A percentile compares a stretch with the other conserved stretches of the same genome.
Conservation (phyloP, 92 coral and sea anemone genomes). For the Micromussa lordhowensis region DNA sequence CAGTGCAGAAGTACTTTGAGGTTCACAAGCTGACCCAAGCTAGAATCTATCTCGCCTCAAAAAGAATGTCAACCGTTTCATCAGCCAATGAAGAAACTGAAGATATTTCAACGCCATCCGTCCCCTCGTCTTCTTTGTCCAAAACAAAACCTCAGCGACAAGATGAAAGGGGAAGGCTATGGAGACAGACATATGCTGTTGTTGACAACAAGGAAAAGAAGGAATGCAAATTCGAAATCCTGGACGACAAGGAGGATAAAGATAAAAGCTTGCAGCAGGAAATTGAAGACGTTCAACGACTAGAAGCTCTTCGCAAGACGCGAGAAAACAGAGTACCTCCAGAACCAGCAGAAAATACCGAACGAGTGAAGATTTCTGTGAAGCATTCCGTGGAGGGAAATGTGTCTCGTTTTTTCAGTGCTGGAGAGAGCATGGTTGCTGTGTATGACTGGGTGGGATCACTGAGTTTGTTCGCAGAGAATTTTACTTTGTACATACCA, state of each 20-base stretch:
- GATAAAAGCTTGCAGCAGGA: background rate
- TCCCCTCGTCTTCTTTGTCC: no score
- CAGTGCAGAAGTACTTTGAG: no score
- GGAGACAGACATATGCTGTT: background rate
- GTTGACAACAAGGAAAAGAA: no score
- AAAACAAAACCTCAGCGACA: background rate
- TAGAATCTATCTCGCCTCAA: no score
- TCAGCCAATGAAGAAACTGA: background rate
- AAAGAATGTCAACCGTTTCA: no score
- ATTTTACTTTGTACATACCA: constrained; percentile 42
- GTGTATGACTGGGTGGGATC: constrained; percentile 72
- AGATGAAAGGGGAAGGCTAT: constrained; percentile 5
- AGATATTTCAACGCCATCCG: background rate
- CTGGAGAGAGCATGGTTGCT: constrained; percentile 49
- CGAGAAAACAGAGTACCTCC: constrained; percentile 47
- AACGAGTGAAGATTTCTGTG: constrained; percentile 54
- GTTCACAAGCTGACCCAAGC: no score
- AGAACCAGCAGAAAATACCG: constrained; percentile 33
- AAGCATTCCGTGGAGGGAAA: constrained; percentile 58
- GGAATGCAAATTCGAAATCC: background rate
- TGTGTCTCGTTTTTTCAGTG: constrained; percentile 45
- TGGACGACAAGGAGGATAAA: constrained; percentile 5
- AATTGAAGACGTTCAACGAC: constrained; percentile 26
- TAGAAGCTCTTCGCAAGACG: constrained; percentile 37
- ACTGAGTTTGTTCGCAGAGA: constrained; percentile 33